Base-by-base conservation (phyloP, 2,797 vertebrate genomes). In the Odontamblyopus rebecca region DNA sequence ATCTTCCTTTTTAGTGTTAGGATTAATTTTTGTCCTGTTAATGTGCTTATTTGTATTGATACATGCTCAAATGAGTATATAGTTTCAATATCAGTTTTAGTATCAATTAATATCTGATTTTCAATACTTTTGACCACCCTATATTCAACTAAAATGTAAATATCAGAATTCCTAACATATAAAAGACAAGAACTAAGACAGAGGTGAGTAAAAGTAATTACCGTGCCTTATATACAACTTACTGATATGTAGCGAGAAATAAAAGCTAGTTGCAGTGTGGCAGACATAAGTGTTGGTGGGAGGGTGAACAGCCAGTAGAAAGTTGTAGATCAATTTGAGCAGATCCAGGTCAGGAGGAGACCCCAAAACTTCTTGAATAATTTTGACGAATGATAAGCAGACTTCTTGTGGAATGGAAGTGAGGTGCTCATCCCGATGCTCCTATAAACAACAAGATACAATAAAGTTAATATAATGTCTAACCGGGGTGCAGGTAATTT, bases 201-300 rank as follows among this genome's bases (percentile, higher is more conserved):
- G 62, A n/a, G 19, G 38, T 26, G 0, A 23, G n/a, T 13, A 41
- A 23, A 64, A 64, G 44, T 1, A 5, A 44, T 48, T 44, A 66
- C 23, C 18, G 2, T 29, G 15, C 48, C 51, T 51, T 32, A 30
- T n/a, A 53, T 18, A 53, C 48, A 53, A 67, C 65, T 30, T 53
- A 99, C 98, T 96, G 86, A 96, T 96, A 80, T 98, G 97, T 67
- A 99, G 86, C 5, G 96, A 97, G 91, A 99, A 99, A 91, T 97
- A 99, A 91, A 99, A 99, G 92, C 93, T 97, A 85, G 93, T 94
- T 60, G 97, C 96, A n/a, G 98, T 99, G 89, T 99, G 98, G 90
- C 98, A 99, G 77, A 98, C 95, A 0, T 98, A 99, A 86, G 98
- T 99, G 91, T 99, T 98, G 75, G 97, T 99, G 48, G 98, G 95